phyloP scores from a whole-genome alignment of 2,113 vertebrate species.

The Nesoenas mayeri region DNA sequence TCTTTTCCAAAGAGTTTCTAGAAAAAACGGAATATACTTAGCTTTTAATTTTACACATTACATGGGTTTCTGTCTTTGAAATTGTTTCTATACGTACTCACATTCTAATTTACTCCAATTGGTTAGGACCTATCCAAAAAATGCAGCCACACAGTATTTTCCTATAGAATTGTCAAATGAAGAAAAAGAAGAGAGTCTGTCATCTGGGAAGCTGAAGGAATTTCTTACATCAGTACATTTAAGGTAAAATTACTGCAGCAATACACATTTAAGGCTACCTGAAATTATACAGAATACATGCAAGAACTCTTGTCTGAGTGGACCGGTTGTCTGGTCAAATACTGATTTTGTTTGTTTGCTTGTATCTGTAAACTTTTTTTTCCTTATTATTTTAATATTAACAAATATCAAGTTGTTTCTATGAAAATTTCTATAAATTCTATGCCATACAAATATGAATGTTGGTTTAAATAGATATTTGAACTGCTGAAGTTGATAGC shows the following conservation, averaged over 20 bases:
- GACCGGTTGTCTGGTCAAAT: neutral
- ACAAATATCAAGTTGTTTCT: neutral
- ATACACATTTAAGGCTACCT: neutral
- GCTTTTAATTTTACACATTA: neutral
- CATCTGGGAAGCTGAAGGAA: constrained; percentile 73
- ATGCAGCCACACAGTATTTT: constrained; percentile 80
- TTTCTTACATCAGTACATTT: constrained; percentile 75
- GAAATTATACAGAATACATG: neutral
- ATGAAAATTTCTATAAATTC: neutral
- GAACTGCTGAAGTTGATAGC: neutral
- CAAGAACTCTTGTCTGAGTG: neutral
- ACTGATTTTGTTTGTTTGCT: neutral
- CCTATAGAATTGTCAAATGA: constrained; percentile 78
- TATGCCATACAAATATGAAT: neutral
- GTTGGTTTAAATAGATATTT: neutral
- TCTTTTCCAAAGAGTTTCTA: neutral
- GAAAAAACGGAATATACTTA: neutral
- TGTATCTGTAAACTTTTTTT: neutral
- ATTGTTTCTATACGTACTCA: neutral
- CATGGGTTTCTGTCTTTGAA: neutral
- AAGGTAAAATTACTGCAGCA: constrained; percentile 74
- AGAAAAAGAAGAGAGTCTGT: constrained; percentile 71
- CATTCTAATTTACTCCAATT: constrained; percentile 16
- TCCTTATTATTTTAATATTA: neutral
- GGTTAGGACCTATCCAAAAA: constrained; percentile 81